Percentiles rank a stretch among this genome's conserved stretches.
Conservation (phyloP, 2,113 vertebrate genomes). For the Laticauda colubrina region DNA sequence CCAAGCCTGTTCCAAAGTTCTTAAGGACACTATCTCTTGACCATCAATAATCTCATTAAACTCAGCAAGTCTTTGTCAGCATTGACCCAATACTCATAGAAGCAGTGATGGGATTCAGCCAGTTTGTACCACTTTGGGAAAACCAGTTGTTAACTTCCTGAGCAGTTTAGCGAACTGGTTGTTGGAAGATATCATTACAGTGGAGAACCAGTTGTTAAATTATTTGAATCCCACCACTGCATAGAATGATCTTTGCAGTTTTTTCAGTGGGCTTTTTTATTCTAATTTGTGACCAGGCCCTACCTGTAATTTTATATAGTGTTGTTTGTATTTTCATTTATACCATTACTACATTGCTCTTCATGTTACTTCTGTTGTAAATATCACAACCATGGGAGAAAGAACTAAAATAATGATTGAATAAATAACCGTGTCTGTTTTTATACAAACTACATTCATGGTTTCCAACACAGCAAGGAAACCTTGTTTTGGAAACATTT, state of each 20-base stretch:
- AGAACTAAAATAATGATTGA: neutral
- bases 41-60: no score
- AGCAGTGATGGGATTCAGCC: no score
- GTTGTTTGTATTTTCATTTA: neutral
- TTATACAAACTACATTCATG: neutral
- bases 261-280: neutral
- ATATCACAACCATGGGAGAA: neutral
- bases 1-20: neutral
- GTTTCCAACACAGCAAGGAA: neutral
- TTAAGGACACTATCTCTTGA: neutral
- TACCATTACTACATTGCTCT: neutral
- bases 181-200: no score
- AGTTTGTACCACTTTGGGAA: no score
- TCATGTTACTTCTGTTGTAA: neutral
- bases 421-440: neutral
- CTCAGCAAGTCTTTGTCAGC: neutral
- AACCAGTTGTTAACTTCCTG: no score
- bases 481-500: neutral
- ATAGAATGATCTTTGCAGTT: neutral
- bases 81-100: no score
- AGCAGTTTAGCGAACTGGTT: no score
- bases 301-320: neutral
- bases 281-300: neutral
- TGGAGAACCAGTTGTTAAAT: no score
- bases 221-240: no score